phyloP scores from a whole-genome alignment of 2,113 vertebrate genomes.

The Protomyctophum bolini region DNA sequence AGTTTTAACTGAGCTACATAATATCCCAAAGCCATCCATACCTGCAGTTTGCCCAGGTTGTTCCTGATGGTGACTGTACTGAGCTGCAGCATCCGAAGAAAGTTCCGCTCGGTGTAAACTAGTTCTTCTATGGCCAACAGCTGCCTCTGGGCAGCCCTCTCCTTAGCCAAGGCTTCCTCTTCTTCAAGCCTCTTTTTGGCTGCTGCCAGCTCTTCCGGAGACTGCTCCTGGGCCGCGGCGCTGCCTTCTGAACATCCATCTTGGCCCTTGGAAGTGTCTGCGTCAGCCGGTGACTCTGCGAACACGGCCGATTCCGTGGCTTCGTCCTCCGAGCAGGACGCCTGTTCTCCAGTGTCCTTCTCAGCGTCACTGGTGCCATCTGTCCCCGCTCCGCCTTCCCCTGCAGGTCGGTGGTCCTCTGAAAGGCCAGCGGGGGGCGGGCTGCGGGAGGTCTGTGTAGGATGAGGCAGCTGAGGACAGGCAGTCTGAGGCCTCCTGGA shows the following conservation, averaged over 20 bases:
- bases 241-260: slow-evolving; percentile 42
- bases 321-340: slow-evolving; percentile 6
- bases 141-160: slow-evolving; percentile 80
- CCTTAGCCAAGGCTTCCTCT: slow-evolving; percentile 57
- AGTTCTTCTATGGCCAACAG: slow-evolving; percentile 84
- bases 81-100: slow-evolving; percentile 81
- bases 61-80: slow-evolving; percentile 80
- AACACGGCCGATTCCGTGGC: not conserved
- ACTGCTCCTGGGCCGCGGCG: slow-evolving; percentile 19
- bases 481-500: slow-evolving; percentile 34
- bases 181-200: slow-evolving; percentile 55
- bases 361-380: not conserved
- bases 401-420: not conserved
- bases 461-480: slow-evolving; percentile 42
- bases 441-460: slow-evolving; percentile 12
- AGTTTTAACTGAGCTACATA: too few species aligned
- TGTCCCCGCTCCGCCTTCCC: not conserved
- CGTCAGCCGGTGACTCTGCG: slow-evolving; percentile 20
- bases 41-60: slow-evolving; percentile 81
- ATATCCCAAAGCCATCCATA: slow-evolving; percentile 17
- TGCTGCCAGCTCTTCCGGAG: slow-evolving; percentile 32
- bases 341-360: slow-evolving; percentile 15
- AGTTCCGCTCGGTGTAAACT: slow-evolving; percentile 86
- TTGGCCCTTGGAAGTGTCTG: not conserved
- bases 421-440: slow-evolving; percentile 11